Conservation (phyloP, 92 coral and sea anemone species). For the Siderastrea siderea region DNA sequence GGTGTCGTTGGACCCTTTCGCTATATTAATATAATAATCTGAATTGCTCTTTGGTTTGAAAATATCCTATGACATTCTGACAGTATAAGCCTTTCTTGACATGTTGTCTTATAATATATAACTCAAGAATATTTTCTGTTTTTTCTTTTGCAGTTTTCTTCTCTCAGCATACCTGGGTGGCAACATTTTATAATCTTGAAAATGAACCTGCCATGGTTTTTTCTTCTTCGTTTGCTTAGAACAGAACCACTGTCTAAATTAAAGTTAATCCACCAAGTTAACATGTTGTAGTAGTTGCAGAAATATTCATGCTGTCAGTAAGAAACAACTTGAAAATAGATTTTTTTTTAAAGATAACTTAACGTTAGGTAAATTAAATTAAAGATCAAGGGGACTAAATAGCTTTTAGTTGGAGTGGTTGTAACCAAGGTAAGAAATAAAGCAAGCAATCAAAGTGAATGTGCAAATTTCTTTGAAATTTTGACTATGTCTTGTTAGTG, state of each 20-base stretch:
- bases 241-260: background rate
- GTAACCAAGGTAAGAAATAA: background rate
- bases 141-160: slow-evolving; percentile 69
- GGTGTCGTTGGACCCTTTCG: too few relatives aligned
- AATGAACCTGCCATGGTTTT: slow-evolving; percentile 75
- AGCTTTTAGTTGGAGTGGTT: background rate
- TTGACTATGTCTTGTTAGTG: too few relatives aligned
- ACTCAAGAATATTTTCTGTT: background rate
- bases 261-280: too few relatives aligned
- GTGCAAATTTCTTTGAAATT: too few relatives aligned
- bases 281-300: too few relatives aligned
- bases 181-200: slow-evolving; percentile 57
- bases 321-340: too few relatives aligned
- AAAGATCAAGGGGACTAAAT: background rate
- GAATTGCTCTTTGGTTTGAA: too few relatives aligned
- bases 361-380: background rate
- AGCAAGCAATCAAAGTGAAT: background rate
- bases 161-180: slow-evolving; percentile 80
- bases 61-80: too few relatives aligned
- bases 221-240: slow-evolving; percentile 82
- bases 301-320: background rate
- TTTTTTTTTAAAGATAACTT: too few relatives aligned
- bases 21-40: too few relatives aligned
- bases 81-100: background rate
- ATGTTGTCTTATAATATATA: background rate